Evolutionary conservation across 2,888 invertebrate species (phyloP), one percentile per base, ranked within the genome.

Genomic region (Drosophila mimica): DNA sequence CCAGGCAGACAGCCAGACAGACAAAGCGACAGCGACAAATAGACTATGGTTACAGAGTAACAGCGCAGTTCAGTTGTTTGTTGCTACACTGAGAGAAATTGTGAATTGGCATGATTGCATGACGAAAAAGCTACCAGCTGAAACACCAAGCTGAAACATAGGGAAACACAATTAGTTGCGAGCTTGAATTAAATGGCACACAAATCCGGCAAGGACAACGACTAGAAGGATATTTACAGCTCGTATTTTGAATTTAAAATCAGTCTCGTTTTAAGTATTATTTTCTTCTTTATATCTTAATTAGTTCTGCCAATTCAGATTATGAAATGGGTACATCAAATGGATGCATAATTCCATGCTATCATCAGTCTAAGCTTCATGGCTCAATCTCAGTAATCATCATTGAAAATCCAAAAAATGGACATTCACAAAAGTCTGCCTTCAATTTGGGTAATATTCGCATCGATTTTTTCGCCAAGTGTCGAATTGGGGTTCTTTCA

Each of bases 11-110:
- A 30, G 20, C 13, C 20, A 57, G 30, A 20, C 57, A 40, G 57
- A 48, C 49, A 40, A 51, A 54, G 13, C 54, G 77, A 78, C 71
- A 70, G 79, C 72, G 84, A 84, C 87, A 84, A 89, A 84, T 84
- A 65, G 88, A 85, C 88, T 74, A 46, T 36, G 74, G 82, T 70
- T 57, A 25, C 9, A 38, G 38, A 40, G 48, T 28, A 40, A 30
- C 56, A 56, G 33, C 31, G 28, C 70, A 40, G 20, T 48, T 31
- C 30, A n/a, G 34, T 31, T 61, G n/a, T 28, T n/a, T 28, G 59
- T n/a, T 28, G 4, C 6, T 2, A 33, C 67, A 67, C 67, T 70
- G 48, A 9, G 31, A 40, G 33, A 34, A 69, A 69, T 6, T n/a
- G 15, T 6, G 28, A 15, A 54, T 48, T 4, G 1, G 7, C 11